These are phyloP conservation scores for Planiliza haematocheilus DNA, from an alignment of 2,113 vertebrate species.

Conservation along the genomic window DNA sequence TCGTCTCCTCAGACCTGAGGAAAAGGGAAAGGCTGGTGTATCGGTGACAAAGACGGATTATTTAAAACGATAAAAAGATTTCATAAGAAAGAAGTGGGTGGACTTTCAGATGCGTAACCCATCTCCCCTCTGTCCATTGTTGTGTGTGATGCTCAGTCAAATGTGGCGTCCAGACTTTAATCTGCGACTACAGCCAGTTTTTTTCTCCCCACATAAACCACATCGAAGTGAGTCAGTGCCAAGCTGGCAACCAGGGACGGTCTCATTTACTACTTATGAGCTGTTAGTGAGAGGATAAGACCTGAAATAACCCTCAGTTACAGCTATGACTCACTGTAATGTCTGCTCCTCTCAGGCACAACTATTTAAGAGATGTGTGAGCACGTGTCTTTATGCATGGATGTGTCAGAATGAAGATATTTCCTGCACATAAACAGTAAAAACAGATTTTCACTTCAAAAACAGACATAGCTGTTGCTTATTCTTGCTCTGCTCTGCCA, in stretches of 20 bases:
- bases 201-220: slow-evolving; percentile 38
- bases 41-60: background rate
- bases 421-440: background rate
- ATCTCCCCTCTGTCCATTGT: slow-evolving; percentile 10
- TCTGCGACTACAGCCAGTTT: slow-evolving; percentile 16
- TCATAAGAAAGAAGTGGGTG: background rate
- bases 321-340: slow-evolving; percentile 25
- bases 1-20: background rate
- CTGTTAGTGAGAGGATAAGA: background rate
- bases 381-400: too few relatives aligned
- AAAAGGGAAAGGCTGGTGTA: background rate
- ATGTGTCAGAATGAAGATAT: background rate
- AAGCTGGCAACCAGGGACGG: slow-evolving; percentile 20
- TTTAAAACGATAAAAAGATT: slow-evolving; percentile 1
- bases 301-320: background rate
- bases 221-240: slow-evolving; percentile 52
- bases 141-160: slow-evolving; percentile 1
- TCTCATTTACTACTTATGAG: slow-evolving; percentile 34
- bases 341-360: slow-evolving; percentile 18
- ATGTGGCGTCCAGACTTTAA: slow-evolving; percentile 56
- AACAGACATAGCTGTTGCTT: too few relatives aligned
- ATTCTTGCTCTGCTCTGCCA: slow-evolving; percentile 42
- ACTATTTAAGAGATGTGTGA: background rate
- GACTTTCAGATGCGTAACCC: background rate
- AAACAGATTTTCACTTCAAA: background rate